Percentiles rank a stretch among this genome's conserved stretches.
Evolutionary conservation across 2,888 invertebrate species (phyloP).

Genomic region (Homarus gammarus): DNA sequence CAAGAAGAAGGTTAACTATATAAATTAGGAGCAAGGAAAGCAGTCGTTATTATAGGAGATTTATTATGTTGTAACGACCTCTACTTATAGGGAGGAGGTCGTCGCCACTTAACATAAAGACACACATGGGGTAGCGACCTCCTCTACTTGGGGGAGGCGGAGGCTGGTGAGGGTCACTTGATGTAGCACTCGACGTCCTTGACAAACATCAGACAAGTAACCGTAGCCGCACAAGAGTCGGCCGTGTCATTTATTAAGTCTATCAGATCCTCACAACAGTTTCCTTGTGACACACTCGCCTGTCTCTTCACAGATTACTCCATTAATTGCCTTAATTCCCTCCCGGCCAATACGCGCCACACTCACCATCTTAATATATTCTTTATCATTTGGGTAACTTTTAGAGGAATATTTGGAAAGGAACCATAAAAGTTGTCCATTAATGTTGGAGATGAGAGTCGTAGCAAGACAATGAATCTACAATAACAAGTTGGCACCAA

Average conservation of each 20-base stretch:
- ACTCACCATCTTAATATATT: no score
- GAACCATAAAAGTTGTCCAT: no score
- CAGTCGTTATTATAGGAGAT: no score
- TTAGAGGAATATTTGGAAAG: no score
- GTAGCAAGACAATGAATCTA: no score
- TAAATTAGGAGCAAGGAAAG: no score
- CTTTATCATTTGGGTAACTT: no score
- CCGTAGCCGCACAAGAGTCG: slow-evolving; percentile 7
- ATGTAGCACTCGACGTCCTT: background rate
- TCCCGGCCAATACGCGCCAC: background rate
- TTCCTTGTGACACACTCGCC: background rate
- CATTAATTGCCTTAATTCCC: background rate
- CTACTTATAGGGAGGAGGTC: background rate
- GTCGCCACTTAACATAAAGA: background rate
- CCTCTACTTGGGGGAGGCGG: background rate
- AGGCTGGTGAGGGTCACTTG: background rate
- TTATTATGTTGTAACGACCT: no score
- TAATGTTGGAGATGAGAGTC: no score
- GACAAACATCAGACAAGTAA: slow-evolving; percentile 42
- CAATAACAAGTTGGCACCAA: no score
- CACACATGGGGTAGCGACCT: background rate
- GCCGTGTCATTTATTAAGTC: slow-evolving; percentile 24
- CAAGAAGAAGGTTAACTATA: no score
- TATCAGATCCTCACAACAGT: background rate
- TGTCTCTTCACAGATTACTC: background rate